These are phyloP conservation scores for Zalophus californianus DNA, from an alignment of 2,797 vertebrate species.

Conservation along the genomic window DNA sequence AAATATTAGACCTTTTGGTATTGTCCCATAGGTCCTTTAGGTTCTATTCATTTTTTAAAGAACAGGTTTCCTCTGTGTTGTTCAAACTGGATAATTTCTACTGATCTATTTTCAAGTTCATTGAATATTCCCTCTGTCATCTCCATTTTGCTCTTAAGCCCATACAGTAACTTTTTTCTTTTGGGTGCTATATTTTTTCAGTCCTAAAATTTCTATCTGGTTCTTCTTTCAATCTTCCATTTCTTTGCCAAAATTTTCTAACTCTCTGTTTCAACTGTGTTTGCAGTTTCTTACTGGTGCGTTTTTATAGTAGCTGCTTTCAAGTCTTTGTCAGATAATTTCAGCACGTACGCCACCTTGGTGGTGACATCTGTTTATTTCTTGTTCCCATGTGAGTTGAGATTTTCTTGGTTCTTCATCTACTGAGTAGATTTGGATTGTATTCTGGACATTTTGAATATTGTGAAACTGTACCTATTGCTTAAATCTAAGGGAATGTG, in stretches of 20 bases:
- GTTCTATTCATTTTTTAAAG: background rate
- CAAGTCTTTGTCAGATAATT: background rate
- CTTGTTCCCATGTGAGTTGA: background rate
- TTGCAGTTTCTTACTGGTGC: background rate
- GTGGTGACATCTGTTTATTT: background rate
- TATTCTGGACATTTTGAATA: background rate
- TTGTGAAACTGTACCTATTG: background rate
- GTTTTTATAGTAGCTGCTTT: background rate
- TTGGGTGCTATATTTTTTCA: background rate
- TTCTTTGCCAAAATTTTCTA: background rate
- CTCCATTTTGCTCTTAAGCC: background rate
- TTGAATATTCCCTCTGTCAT: background rate
- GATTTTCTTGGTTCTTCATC: background rate
- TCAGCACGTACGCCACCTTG: background rate
- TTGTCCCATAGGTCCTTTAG: background rate
- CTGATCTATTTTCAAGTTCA: background rate
- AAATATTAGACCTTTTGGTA: background rate
- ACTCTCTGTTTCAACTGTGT: background rate
- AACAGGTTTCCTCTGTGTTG: background rate
- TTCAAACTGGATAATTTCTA: background rate
- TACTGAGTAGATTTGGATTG: background rate
- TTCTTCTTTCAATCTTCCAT: background rate
- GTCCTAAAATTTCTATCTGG: background rate
- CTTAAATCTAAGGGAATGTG: background rate
- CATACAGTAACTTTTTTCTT: background rate